These are phyloP conservation scores for Conchocele bisecta DNA, from an alignment of 2,888 invertebrate species.

Conservation along the genomic window DNA sequence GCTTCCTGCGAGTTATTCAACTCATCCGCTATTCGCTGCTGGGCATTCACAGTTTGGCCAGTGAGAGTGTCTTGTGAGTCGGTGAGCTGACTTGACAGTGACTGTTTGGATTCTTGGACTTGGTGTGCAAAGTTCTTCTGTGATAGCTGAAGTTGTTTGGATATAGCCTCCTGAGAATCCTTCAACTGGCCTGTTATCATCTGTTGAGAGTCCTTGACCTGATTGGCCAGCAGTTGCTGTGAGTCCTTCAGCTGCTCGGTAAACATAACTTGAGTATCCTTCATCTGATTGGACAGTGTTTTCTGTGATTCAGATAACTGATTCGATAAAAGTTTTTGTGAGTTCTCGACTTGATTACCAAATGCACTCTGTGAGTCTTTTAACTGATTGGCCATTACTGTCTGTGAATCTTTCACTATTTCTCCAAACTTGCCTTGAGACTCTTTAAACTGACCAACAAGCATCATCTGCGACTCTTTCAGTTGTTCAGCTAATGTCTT, in stretches of 20 bases:
- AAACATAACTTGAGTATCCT: slow-evolving; percentile 40
- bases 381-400: slow-evolving; percentile 43
- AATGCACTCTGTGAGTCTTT: slow-evolving; percentile 51
- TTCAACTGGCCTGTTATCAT: slow-evolving; percentile 56
- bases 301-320: slow-evolving; percentile 53
- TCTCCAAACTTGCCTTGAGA: slow-evolving; percentile 54
- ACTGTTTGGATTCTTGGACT: slow-evolving; percentile 35
- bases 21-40: slow-evolving; percentile 44
- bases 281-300: slow-evolving; percentile 51
- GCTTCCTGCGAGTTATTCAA: slow-evolving; percentile 32
- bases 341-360: slow-evolving; percentile 54
- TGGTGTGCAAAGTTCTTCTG: slow-evolving; percentile 42
- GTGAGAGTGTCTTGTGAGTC: slow-evolving; percentile 43
- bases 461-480: slow-evolving; percentile 38
- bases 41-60: slow-evolving; percentile 24
- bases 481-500: slow-evolving; percentile 39
- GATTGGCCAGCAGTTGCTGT: slow-evolving; percentile 44
- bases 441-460: slow-evolving; percentile 44
- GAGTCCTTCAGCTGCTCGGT: slow-evolving; percentile 56
- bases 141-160: slow-evolving; percentile 43
- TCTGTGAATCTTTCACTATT: slow-evolving; percentile 50
- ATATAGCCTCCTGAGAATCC: slow-evolving; percentile 49
- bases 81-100: slow-evolving; percentile 32
- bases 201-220: slow-evolving; percentile 52
- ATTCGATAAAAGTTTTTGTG: slow-evolving; percentile 50